Conservation (phyloP, 2,888 invertebrate species). For the Cantharis lateralis region DNA sequence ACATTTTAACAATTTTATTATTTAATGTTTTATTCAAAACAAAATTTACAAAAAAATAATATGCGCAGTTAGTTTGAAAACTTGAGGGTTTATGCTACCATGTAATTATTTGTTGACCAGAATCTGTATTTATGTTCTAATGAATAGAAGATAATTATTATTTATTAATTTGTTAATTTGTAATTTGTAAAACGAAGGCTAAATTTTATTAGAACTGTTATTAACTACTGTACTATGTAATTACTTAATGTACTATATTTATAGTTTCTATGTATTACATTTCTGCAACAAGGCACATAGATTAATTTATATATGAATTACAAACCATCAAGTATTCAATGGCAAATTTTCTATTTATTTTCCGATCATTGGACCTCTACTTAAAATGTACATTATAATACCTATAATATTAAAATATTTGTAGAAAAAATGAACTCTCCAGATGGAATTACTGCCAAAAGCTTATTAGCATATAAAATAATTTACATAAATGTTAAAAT, state of each 20-base stretch:
- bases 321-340: not conserved
- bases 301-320: not conserved
- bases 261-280: not conserved
- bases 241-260: not conserved
- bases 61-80: not conserved
- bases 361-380: not conserved
- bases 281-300: not conserved
- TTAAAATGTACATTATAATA: too few species aligned
- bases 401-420: too few species aligned
- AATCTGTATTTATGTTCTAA: not conserved
- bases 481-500: too few species aligned
- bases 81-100: not conserved
- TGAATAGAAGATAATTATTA: not conserved
- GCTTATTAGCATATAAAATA: too few species aligned
- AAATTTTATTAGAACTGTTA: not conserved
- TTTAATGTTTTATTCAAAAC: too few species aligned
- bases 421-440: too few species aligned
- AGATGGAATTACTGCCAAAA: too few species aligned
- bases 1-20: too few species aligned
- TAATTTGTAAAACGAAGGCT: not conserved
- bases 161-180: too few species aligned
- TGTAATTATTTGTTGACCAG: not conserved
- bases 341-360: not conserved
- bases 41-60: not conserved
- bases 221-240: not conserved